A percentile compares a stretch with the other conserved stretches of the same genome.
phyloP scores from a whole-genome alignment of 2,797 vertebrate species.

The Gallinago nigripennis region DNA sequence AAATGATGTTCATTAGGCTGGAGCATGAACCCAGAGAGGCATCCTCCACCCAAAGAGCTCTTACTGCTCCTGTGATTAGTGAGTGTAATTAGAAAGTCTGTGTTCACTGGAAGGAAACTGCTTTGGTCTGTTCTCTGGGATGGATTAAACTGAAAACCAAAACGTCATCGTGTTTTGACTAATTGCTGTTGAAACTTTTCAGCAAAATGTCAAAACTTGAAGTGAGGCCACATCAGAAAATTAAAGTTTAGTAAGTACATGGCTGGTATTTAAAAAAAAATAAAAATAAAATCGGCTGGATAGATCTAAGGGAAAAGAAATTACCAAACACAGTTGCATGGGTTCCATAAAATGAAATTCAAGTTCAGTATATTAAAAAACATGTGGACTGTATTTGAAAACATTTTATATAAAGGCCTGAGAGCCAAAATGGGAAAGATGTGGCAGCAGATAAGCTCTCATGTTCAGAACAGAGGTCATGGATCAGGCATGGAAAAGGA shows the following conservation, averaged over 20 bases:
- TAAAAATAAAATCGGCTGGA: not conserved
- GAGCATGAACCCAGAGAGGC: not conserved
- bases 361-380: not conserved
- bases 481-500: not conserved
- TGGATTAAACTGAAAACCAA: constrained; percentile 55
- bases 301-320: constrained; percentile 21
- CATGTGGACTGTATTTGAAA: constrained; percentile 34
- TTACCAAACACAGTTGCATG: not conserved
- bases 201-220: constrained; percentile 53
- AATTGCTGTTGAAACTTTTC: constrained; percentile 62
- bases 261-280: not conserved
- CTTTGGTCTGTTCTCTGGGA: constrained; percentile 28
- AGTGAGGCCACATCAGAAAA: constrained; percentile 17
- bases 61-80: constrained; percentile 3
- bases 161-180: constrained; percentile 32
- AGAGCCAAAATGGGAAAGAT: constrained; percentile 4
- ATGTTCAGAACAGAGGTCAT: not conserved
- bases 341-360: constrained; percentile 29
- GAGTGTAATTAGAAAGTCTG: constrained; percentile 24
- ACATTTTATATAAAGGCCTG: not conserved
- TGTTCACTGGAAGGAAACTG: constrained; percentile 30
- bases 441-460: constrained; percentile 5
- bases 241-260: not conserved
- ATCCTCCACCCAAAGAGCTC: not conserved
- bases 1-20: not conserved